Percentiles rank a stretch among this genome's conserved stretches.
Conservation (phyloP, 2,888 invertebrate species). For the Mesochorus sp. region DNA sequence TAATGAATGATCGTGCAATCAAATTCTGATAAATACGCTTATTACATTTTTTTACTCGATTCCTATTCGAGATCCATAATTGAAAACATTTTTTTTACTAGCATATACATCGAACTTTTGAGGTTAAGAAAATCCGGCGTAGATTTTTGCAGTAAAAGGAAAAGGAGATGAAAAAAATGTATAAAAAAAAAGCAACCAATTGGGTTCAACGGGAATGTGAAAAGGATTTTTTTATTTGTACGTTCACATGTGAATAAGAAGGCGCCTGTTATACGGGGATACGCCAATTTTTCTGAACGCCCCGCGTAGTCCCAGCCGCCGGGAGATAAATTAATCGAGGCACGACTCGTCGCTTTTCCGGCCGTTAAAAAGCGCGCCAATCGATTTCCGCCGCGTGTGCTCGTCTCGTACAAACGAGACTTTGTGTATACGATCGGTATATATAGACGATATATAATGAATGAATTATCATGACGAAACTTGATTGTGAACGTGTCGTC, state of each 20-base stretch:
- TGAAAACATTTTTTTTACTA: no score
- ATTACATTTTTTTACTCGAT: no score
- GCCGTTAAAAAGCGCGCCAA: slow-evolving; percentile 71
- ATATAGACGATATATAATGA: slow-evolving; percentile 52
- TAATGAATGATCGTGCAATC: no score
- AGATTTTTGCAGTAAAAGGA: no score
- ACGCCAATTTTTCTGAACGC: slow-evolving; percentile 61
- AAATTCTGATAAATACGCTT: no score
- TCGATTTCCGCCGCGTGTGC: slow-evolving; percentile 67
- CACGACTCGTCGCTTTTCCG: slow-evolving; percentile 72
- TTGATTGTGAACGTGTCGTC: no score
- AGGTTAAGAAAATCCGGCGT: no score
- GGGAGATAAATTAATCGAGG: slow-evolving; percentile 71
- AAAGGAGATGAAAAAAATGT: no score
- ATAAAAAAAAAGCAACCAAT: slow-evolving; percentile 43
- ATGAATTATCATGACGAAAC: slow-evolving; percentile 45
- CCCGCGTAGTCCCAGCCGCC: slow-evolving; percentile 56
- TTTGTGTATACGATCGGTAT: slow-evolving; percentile 47
- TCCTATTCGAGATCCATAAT: no score
- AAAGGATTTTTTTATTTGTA: slow-evolving; percentile 32
- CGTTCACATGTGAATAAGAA: slow-evolving; percentile 29
- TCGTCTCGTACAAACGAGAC: slow-evolving; percentile 60
- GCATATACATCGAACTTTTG: no score
- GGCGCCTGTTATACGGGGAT: slow-evolving; percentile 39
- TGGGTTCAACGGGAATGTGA: slow-evolving; percentile 52